A percentile compares a stretch with the other conserved stretches of the same genome.
Conservation (phyloP, 1,140 invertebrate species). For the Lepidurus couesii region DNA sequence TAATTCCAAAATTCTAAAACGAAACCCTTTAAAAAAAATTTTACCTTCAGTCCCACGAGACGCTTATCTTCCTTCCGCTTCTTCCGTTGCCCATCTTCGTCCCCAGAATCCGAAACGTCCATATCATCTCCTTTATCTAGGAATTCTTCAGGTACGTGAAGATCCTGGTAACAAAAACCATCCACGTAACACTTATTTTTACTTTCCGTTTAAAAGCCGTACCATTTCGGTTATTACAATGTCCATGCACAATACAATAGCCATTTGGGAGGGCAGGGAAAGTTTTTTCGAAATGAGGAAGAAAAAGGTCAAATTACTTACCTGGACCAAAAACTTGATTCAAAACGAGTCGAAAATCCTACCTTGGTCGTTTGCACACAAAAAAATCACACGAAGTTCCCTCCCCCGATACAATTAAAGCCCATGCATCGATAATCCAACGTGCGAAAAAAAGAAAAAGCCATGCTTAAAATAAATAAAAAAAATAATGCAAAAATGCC, state of each 20-base stretch:
- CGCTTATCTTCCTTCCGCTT: constrained; percentile 38
- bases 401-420: not conserved
- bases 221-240: not conserved
- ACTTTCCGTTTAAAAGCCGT: not conserved
- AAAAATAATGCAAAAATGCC: not conserved
- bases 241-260: not conserved
- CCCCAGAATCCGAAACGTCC: constrained; percentile 71
- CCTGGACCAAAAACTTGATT: too few relatives aligned
- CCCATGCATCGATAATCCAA: not conserved
- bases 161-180: constrained; percentile 18
- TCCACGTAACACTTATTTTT: not conserved
- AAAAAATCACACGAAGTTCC: not conserved
- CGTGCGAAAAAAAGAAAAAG: not conserved
- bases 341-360: too few relatives aligned
- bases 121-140: constrained; percentile 60
- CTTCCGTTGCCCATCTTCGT: constrained; percentile 44
- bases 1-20: not conserved
- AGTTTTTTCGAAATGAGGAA: too few relatives aligned
- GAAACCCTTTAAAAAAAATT: constrained; percentile 1
- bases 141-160: not conserved
- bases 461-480: not conserved
- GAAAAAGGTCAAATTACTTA: too few relatives aligned
- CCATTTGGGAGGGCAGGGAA: not conserved
- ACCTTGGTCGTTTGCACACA: not conserved
- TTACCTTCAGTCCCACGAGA: constrained; percentile 39